Base-by-base conservation (phyloP, 2,797 vertebrate genomes). In the Alfaro cultratus region DNA sequence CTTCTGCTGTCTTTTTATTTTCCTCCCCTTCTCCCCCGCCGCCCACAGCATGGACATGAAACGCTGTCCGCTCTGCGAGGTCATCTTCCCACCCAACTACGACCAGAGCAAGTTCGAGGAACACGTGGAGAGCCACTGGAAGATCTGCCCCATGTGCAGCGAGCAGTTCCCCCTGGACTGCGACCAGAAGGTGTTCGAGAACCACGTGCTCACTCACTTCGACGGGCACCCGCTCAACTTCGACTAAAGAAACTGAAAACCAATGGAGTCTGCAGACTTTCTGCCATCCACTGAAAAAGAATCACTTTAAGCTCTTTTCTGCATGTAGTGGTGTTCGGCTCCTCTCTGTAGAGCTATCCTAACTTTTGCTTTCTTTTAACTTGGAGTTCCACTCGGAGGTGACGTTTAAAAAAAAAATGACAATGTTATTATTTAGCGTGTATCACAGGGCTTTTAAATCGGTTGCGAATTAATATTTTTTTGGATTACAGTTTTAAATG, bases 121-220 rank as follows among this genome's bases (percentile, higher is more conserved):
- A 75, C 98, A 99, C 0, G 99, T 99, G 62, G 98, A 99, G 93
- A 99, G 98, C 88, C 99, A 99, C 96, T 99, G 99, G 99, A 99
- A 99, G 92, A 97, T 98, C 85, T 99, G 99, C 86, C 99, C 99
- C 29, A 98, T 99, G 98, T 99, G 99, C 96, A 97, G 97, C 0
- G 97, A 99, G 95, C 99, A 99, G 96, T 99, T 99, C 92, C 97
- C 98, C 0, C 98, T 98, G 0, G 97, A 99, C 95, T 99, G 97
- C 0, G 97, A 99, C 92, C 99, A 99, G 95, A 96, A 97, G 82
- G 96, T 96, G 5, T 99, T 99, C 5, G 99, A 99, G 95, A 97
- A 97, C 86, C 99, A 99, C 0, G 99, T 99, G 78, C 97, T 99
- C 91, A 99, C 96, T 0, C 99, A 99, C 94, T 99, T 99, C 26